These are phyloP conservation scores for Tragelaphus imberbis DNA, from an alignment of 2,113 vertebrate species.

Conservation along the genomic window DNA sequence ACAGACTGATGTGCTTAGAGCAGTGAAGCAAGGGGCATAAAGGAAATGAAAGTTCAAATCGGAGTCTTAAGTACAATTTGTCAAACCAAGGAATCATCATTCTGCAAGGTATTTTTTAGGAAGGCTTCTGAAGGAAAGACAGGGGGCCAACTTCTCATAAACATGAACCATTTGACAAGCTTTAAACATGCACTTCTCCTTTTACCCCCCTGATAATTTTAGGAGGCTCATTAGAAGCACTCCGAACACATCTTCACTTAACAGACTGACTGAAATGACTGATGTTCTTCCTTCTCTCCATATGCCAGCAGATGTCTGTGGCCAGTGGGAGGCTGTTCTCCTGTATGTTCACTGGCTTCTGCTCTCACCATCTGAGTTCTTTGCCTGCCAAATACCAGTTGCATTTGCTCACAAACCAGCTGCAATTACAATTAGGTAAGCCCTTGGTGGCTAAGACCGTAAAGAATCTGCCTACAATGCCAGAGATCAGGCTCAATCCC, in stretches of 20 bases:
- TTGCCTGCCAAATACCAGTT: background rate
- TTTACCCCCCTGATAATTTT: background rate
- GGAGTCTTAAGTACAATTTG: background rate
- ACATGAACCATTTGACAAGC: background rate
- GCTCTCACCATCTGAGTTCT: background rate
- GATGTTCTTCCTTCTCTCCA: background rate
- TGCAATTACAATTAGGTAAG: slow-evolving; percentile 29
- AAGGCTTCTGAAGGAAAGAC: background rate
- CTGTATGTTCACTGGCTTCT: background rate
- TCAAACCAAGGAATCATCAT: background rate
- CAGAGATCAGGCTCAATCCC: background rate
- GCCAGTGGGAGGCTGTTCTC: background rate
- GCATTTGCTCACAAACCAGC: background rate
- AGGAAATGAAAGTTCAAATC: background rate
- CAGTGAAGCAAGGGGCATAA: background rate
- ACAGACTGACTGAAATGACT: background rate
- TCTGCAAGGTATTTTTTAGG: background rate
- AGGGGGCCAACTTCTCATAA: background rate
- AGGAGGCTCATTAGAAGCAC: background rate
- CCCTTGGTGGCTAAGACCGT: background rate
- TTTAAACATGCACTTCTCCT: background rate
- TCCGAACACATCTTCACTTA: background rate
- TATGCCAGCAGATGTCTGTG: background rate
- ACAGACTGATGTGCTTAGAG: background rate
- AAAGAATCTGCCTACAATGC: background rate